Evolutionary conservation across 2,113 vertebrate species (phyloP).

Genomic region (Balaeniceps rex): DNA sequence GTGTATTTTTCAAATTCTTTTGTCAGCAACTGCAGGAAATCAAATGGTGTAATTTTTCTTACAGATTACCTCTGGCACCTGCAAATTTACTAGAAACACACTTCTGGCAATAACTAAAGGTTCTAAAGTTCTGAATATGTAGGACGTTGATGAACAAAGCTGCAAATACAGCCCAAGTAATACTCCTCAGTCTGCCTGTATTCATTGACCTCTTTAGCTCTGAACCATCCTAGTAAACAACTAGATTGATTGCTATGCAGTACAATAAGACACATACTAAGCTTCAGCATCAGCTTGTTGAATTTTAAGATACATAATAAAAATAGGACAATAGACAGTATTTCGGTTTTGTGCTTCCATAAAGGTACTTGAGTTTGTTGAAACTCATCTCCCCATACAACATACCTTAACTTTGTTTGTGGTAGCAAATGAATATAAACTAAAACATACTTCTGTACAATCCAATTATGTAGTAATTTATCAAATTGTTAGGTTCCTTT

Average conservation of each 20-base stretch:
- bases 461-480: neutral
- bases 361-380: neutral
- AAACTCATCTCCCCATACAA: neutral
- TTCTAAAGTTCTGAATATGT: neutral
- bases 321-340: neutral
- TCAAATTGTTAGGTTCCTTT: neutral
- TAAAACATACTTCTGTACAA: neutral
- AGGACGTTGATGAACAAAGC: neutral
- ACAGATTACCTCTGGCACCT: constrained; percentile 6
- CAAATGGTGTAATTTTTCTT: constrained; percentile 6
- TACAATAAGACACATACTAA: neutral
- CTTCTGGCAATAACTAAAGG: neutral
- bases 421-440: neutral
- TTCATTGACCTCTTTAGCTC: neutral
- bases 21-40: neutral
- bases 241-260: neutral
- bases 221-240: neutral
- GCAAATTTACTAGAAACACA: neutral
- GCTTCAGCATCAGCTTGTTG: neutral
- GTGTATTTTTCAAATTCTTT: neutral
- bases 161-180: neutral
- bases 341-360: neutral
- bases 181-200: neutral
- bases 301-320: constrained; percentile 6
- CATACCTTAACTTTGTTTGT: neutral